Evolutionary conservation across 2,888 invertebrate genomes (phyloP).

Genomic region (Cecidostiba fungosa): DNA sequence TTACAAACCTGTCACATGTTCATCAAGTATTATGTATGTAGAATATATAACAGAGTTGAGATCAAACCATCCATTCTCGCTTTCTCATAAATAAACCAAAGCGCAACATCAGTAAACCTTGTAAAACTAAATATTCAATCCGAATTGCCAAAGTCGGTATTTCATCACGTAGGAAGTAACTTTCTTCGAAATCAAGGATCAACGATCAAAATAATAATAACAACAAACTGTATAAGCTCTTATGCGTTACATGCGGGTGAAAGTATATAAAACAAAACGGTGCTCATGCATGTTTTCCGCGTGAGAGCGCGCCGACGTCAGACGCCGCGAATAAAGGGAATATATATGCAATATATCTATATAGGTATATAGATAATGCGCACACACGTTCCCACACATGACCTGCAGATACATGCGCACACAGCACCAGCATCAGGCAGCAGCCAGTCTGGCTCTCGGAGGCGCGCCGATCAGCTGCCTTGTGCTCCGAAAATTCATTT

Average conservation of each 20-base stretch:
- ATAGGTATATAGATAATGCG: background rate
- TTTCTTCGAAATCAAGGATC: background rate
- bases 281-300: background rate
- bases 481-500: background rate
- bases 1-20: no score
- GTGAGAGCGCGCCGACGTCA: no score
- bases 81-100: no score
- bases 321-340: background rate
- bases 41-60: no score
- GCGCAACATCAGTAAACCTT: no score
- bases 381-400: background rate
- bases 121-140: background rate
- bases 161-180: no score
- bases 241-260: background rate
- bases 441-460: background rate
- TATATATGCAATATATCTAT: background rate
- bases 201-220: background rate
- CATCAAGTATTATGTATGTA: no score
- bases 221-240: background rate
- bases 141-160: background rate
- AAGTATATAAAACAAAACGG: background rate
- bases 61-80: no score
- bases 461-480: constrained; percentile 45
- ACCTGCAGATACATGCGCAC: background rate
- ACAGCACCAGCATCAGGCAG: no score